Evolutionary conservation across 2,888 invertebrate species (phyloP), one percentile per base, ranked within the genome.

Genomic region (Troides oblongomaculatus): DNA sequence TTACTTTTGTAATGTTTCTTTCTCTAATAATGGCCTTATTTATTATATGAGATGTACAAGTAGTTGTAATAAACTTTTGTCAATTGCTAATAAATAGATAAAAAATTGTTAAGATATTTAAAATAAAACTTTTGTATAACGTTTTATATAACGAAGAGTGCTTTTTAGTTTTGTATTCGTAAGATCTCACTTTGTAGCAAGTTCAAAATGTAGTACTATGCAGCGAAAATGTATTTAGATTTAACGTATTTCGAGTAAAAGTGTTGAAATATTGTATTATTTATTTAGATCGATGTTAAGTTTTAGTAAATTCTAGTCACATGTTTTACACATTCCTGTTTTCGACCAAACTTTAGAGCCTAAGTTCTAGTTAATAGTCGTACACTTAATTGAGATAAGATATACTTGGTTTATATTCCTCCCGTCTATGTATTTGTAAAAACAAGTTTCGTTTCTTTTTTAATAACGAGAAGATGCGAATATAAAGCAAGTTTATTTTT

Each of bases 291-390:
- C 84, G 87, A 86, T 86, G 92, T 92, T 92, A 92, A 87, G 92
- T 92, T 92, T 88, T 92, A 89, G 87, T 87, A 92, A 92, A 92
- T 91, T 92, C 92, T 92, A 92, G 92, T 92, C 92, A 92, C 82
- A 85, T 88, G 91, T 92, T 92, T 89, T 89, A 89, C 83, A 90
- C 92, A 92, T 92, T 92, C 92, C 92, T 92, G 91, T 92, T 92
- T 87, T 87, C 89, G 91, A 92, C 90, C 91, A 91, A 92, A 91
- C 90, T 83, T 83, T 86, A 81, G 66, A 23, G 59, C 57, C 82
- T 79, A 81, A 84, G 81, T 80, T 82, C 79, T 83, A 82, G 68
- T 62, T 83, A 79, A 80, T 75, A 63, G 70, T 62, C 64, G n/a
- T 67, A 64, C 64, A 70, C 66, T 70, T 70, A 64, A 67, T 56